Evolutionary conservation across 2,888 invertebrate genomes (phyloP), one percentile per base, ranked within the genome.

Genomic region (Eugnorisma glareosa): DNA sequence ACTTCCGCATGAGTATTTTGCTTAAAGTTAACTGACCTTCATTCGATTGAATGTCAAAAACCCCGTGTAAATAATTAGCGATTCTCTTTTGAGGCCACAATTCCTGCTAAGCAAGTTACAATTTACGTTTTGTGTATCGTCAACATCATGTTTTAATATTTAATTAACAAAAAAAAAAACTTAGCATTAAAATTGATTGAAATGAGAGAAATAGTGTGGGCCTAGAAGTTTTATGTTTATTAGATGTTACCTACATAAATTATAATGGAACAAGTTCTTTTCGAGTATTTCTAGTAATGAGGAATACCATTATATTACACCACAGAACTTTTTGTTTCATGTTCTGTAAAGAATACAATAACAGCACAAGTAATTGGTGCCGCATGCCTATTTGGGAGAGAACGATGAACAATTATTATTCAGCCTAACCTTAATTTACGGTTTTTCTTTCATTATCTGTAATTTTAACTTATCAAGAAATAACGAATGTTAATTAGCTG

Each of bases 11-110:
- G 88, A 89, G 67, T 83, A 89, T 83, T 87, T 86, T 80, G 87
- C 90, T 90, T 91, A 91, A 94, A 92, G 93, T 92, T 92, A 91
- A 90, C 81, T 91, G 93, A 93, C 93, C 94, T 93, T 92, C 91
- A 87, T 87, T 88, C 85, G 85, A 87, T 88, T 85, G 80, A 90
- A 90, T 90, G 89, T 87, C 84, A 86, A 87, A 87, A 85, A 86
- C 87, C 90, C 83, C 82, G 79, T 75, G 68, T 75, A 75, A 84
- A 79, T 86, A 87, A 88, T 86, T 84, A 86, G 71, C 75, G 80
- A 86, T 77, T 82, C 77, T 81, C 67, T 85, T 84, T 84, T 75
- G 83, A 76, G 87, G 82, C 80, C 79, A 75, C 57, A 76, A 75
- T 80, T 81, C 66, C 54, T 74, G 74, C 57, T 67, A 74, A 81